Conservation (phyloP, 2,113 vertebrate genomes). For the Capreolus pygargus region DNA sequence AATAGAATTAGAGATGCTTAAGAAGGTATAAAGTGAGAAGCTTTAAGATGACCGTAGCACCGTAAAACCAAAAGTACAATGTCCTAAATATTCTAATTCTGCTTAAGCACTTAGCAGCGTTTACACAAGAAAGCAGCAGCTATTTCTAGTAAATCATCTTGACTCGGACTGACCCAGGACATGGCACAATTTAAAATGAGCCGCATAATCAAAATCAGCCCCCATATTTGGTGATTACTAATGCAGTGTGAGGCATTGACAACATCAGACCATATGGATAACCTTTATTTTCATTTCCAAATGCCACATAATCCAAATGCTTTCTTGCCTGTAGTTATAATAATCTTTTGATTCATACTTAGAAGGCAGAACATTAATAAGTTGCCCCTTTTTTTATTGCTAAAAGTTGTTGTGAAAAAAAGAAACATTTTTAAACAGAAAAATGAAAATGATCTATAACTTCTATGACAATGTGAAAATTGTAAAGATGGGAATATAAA, state of each 20-base stretch:
- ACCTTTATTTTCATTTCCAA: constrained; percentile 53
- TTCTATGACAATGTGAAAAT: not conserved
- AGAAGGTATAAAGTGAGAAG: not conserved
- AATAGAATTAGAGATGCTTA: not conserved
- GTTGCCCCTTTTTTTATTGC: constrained; percentile 50
- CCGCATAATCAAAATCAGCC: not conserved
- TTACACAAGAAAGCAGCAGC: not conserved
- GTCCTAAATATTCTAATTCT: not conserved
- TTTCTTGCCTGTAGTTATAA: constrained; percentile 62
- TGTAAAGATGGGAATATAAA: not conserved
- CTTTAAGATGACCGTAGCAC: not conserved
- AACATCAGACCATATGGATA: constrained; percentile 46
- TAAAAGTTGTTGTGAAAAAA: not conserved
- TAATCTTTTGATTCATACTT: constrained; percentile 52
- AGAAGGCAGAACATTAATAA: constrained; percentile 51
- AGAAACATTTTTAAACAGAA: constrained; percentile 8
- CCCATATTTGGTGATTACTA: constrained; percentile 11
- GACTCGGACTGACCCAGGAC: constrained; percentile 5
- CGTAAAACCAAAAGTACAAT: not conserved
- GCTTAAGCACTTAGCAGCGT: not conserved
- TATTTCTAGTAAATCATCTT: constrained; percentile 27
- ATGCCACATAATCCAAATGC: constrained; percentile 52
- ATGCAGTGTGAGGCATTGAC: not conserved
- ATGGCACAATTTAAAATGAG: constrained; percentile 16
- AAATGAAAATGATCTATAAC: constrained; percentile 1